phyloP scores from a whole-genome alignment of 2,113 vertebrate genomes.

The Nansenia antarctica region DNA sequence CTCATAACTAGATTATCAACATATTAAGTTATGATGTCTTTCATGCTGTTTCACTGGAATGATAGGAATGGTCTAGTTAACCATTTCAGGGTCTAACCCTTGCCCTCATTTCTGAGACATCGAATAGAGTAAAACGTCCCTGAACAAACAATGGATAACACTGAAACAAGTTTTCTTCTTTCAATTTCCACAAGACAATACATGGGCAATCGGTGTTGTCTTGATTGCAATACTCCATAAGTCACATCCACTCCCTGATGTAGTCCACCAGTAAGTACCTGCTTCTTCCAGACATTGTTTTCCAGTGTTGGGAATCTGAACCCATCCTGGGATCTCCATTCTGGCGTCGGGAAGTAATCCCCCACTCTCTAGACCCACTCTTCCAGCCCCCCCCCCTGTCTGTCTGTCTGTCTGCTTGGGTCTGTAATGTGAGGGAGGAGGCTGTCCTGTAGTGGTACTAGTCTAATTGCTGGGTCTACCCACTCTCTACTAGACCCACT shows the following conservation, averaged over 20 bases:
- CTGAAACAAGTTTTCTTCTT: not conserved
- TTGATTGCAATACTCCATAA: too few relatives aligned
- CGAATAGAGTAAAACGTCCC: too few relatives aligned
- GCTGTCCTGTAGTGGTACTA: not conserved
- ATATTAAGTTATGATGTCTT: not conserved
- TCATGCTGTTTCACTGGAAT: slow-evolving; percentile 15
- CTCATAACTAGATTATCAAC: not conserved
- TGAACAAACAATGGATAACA: not conserved
- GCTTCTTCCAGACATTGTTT: slow-evolving; percentile 6
- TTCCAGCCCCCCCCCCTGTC: not conserved
- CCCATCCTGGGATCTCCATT: slow-evolving; percentile 3
- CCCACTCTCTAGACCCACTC: not conserved
- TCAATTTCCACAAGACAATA: too few relatives aligned
- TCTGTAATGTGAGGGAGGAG: too few relatives aligned
- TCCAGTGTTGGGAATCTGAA: not conserved
- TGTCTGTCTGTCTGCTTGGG: slow-evolving; percentile 11
- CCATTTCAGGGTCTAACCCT: too few relatives aligned
- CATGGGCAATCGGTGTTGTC: too few relatives aligned
- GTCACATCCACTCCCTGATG: not conserved
- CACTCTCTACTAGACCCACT: too few relatives aligned
- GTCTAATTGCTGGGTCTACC: too few relatives aligned
- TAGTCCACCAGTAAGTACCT: not conserved
- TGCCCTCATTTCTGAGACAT: too few relatives aligned
- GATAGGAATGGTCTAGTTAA: slow-evolving; percentile 1
- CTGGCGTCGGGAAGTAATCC: slow-evolving; percentile 28